A percentile compares a stretch with the other conserved stretches of the same genome.
phyloP scores from a whole-genome alignment of 2,888 invertebrate species.

The Lasioglossum leucozonium region DNA sequence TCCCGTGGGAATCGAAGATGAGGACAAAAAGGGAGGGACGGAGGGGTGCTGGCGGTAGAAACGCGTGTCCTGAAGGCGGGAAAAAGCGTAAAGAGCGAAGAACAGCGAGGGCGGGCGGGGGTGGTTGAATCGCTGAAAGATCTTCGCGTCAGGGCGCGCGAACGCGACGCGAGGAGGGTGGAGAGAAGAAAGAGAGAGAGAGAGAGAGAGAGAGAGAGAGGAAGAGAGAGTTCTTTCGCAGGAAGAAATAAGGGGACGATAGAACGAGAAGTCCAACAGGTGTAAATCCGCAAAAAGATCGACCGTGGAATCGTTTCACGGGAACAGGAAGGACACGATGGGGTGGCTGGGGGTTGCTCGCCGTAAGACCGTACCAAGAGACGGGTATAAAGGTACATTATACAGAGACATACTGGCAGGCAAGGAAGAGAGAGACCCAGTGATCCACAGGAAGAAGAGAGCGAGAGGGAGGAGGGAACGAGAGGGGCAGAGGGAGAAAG shows the following conservation, averaged over 20 bases:
- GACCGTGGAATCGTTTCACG: constrained; percentile 75
- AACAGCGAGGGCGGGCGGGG: background rate
- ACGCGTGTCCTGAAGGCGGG: constrained; percentile 16
- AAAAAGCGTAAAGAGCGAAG: constrained; percentile 15
- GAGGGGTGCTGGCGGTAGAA: too few relatives aligned
- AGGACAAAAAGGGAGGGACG: background rate
- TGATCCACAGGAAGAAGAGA: constrained; percentile 47
- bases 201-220: constrained; percentile 44
- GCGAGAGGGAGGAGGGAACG: constrained; percentile 36
- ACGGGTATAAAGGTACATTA: constrained; percentile 62
- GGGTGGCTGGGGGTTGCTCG: constrained; percentile 51
- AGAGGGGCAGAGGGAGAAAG: constrained; percentile 36
- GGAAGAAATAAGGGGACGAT: constrained; percentile 73
- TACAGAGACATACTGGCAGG: constrained; percentile 45
- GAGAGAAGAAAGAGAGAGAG: too few relatives aligned
- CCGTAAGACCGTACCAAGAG: constrained; percentile 55
- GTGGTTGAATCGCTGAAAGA: constrained; percentile 22
- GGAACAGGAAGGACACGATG: constrained; percentile 67
- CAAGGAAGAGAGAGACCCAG: constrained; percentile 54
- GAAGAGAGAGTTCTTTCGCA: constrained; percentile 57
- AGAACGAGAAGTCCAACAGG: constrained; percentile 82
- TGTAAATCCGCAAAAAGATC: constrained; percentile 82
- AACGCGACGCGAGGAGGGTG: constrained; percentile 54
- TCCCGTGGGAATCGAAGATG: constrained; percentile 20
- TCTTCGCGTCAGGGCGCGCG: constrained; percentile 32